Base-by-base conservation (phyloP, 1,140 invertebrate species). In the Bicyclus anynana region DNA sequence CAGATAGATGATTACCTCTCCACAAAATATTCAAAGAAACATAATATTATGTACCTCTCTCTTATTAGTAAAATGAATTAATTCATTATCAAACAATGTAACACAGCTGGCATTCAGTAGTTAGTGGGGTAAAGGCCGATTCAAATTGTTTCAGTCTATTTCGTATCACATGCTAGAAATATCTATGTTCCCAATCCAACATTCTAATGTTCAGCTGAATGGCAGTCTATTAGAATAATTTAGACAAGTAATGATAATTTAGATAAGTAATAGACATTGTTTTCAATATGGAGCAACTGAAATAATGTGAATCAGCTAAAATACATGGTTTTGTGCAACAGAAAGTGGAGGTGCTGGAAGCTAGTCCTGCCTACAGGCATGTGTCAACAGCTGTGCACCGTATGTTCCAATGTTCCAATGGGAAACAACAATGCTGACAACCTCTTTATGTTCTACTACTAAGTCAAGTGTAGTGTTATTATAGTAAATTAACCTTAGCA, bases 71-170 rank as follows among this genome's bases (percentile, higher is more conserved):
- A 23, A 23, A 2, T 23, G 23, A 23, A 23, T 4, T 7, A 33
- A 35, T 51, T 18, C 33, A 27, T 53, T 7, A 42, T 53, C 51
- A 53, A 42, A 53, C 23, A 53, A 40, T 44, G 52, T 44, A 53
- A 38, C 17, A 10, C 18, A 53, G 51, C 40, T 46, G 47, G 47
- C 47, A 33, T 49, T 13, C 1, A 49, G 26, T 29, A 13, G 29
- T 49, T 49, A 33, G 47, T 33, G 47, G 47, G 29, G 47, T 38
- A 29, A 53, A 44, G 17, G 17, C 44, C 29, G 27, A 38, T 53
- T 38, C 52, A 53, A 18, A 53, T 44, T 29, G 7, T 23, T 23
- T 7, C 23, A 23, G 23, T 4, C n/a, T n/a, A n/a, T n/a, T n/a
- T n/a, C n/a, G n/a, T n/a, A n/a, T n/a, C n/a, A n/a, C n/a, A n/a